These are phyloP conservation scores for Lophotis ruficrista DNA, from an alignment of 2,113 vertebrate species.

Conservation along the genomic window DNA sequence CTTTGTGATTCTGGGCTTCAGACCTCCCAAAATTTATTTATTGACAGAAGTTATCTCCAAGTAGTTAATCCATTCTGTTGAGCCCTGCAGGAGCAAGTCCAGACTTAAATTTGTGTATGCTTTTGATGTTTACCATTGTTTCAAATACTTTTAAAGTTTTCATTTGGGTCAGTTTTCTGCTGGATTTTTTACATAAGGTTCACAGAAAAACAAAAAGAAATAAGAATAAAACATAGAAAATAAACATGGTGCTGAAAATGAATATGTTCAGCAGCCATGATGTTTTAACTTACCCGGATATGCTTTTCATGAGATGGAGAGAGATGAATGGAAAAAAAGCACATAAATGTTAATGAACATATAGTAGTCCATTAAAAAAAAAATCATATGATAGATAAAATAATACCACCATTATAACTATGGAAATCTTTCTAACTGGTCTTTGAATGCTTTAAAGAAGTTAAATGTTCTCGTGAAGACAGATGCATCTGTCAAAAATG, in stretches of 20 bases:
- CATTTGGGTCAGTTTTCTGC: not conserved
- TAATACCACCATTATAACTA: conserved; percentile 56
- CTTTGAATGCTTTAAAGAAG: not conserved
- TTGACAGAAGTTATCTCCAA: not conserved
- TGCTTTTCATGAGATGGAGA: conserved; percentile 91
- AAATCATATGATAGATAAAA: conserved; percentile 66
- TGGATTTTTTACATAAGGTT: not conserved
- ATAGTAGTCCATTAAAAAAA: conserved; percentile 67
- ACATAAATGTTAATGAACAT: conserved; percentile 92
- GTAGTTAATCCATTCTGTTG: not conserved
- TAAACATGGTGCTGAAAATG: conserved; percentile 82
- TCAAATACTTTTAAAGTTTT: not conserved
- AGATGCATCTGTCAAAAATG: not conserved
- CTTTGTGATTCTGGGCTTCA: not conserved
- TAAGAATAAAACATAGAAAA: conserved; percentile 54
- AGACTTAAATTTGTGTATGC: not conserved
- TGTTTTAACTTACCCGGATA: conserved; percentile 88
- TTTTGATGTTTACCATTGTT: not conserved
- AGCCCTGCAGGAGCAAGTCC: not conserved
- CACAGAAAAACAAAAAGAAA: conserved; percentile 36
- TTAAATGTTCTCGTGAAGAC: not conserved
- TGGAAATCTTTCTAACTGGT: conserved; percentile 27
- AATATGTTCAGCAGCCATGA: conserved; percentile 82
- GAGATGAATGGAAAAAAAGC: conserved; percentile 91
- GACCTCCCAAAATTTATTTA: not conserved